Percentiles rank a stretch among this genome's conserved stretches.
Evolutionary conservation across 2,797 vertebrate genomes (phyloP).

Genomic region (Lycodopsis pacificus): DNA sequence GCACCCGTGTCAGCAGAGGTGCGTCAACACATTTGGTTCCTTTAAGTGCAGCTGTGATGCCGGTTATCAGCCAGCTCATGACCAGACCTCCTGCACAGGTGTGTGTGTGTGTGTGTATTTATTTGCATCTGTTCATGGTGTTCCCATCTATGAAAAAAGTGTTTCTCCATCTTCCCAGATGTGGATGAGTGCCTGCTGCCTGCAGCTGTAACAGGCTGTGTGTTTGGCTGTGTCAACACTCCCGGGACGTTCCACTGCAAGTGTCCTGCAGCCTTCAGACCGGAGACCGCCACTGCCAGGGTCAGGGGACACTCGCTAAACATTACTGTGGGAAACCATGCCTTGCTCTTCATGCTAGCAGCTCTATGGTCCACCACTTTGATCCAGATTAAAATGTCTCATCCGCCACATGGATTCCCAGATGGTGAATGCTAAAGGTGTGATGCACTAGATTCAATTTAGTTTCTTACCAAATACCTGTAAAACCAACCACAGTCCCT

Average conservation of each 20-base stretch:
- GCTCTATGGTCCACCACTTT: neutral
- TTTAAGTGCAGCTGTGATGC: slow-evolving; percentile 72
- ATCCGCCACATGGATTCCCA: no score
- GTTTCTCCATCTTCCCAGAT: slow-evolving; percentile 57
- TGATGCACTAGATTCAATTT: no score
- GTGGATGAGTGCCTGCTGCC: slow-evolving; percentile 73
- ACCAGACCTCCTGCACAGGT: slow-evolving; percentile 54
- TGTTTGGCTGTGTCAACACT: slow-evolving; percentile 74
- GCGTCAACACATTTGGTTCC: slow-evolving; percentile 79
- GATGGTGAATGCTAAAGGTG: no score
- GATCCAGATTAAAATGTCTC: no score
- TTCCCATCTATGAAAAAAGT: slow-evolving; percentile 5
- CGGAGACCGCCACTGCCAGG: slow-evolving; percentile 62
- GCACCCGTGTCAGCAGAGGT: slow-evolving; percentile 74
- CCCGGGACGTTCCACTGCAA: slow-evolving; percentile 72
- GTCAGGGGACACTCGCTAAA: slow-evolving; percentile 36
- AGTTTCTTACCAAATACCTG: no score
- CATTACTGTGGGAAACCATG: neutral
- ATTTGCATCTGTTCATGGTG: slow-evolving; percentile 30
- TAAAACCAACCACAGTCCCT: neutral
- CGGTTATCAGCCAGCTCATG: slow-evolving; percentile 60
- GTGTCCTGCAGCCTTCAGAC: slow-evolving; percentile 59
- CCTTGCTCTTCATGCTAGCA: neutral
- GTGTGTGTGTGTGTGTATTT: slow-evolving; percentile 10
- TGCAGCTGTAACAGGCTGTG: slow-evolving; percentile 58